phyloP scores from a whole-genome alignment of 2,888 invertebrate genomes.

The Phrixothrix hirtus region DNA sequence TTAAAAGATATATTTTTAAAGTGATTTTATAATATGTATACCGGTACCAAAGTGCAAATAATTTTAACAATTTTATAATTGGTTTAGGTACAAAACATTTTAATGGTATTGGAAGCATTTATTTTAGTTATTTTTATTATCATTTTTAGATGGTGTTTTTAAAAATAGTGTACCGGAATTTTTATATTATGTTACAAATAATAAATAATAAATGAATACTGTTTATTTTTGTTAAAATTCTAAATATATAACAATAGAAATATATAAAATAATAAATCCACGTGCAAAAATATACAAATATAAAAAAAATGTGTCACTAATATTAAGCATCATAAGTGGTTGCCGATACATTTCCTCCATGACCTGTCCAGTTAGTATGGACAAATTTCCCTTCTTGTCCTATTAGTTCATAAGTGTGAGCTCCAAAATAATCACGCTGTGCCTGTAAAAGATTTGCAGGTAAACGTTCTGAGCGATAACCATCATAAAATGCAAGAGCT shows the following conservation, averaged over 20 bases:
- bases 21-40: no score
- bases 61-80: neutral
- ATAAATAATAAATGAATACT: neutral
- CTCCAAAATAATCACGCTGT: constrained; percentile 97
- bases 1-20: neutral
- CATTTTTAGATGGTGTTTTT: no score
- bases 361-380: constrained; percentile 99
- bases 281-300: neutral
- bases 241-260: neutral
- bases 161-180: no score
- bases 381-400: constrained; percentile 84
- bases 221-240: neutral
- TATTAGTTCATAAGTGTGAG: constrained; percentile 95
- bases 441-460: constrained; percentile 97
- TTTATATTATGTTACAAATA: no score
- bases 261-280: neutral
- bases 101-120: neutral
- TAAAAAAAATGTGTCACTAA: neutral
- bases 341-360: constrained; percentile 95
- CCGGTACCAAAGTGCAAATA: no score
- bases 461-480: constrained; percentile 81
- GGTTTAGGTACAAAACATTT: neutral
- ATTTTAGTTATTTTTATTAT: neutral
- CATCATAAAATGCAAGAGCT: constrained; percentile 96
- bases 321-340: constrained; percentile 80